Evolutionary conservation across 2,888 invertebrate genomes (phyloP).

Genomic region (Drosophila leonis): DNA sequence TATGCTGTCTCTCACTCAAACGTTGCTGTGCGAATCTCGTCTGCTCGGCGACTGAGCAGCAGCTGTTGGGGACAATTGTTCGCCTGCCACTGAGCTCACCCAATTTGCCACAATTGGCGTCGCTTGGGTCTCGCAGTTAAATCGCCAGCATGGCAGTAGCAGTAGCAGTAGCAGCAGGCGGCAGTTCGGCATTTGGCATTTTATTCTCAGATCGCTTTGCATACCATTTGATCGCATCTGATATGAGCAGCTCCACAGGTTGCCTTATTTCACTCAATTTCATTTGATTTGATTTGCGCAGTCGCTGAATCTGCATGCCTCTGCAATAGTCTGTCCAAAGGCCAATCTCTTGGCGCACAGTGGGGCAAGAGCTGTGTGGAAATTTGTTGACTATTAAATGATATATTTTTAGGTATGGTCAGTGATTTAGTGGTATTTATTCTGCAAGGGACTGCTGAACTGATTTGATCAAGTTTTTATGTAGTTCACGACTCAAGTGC

Average conservation of each 20-base stretch:
- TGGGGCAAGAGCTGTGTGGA: constrained; percentile 28
- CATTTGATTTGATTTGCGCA: constrained; percentile 70
- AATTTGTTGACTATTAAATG: background rate
- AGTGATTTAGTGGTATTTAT: no score
- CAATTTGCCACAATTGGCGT: constrained; percentile 80
- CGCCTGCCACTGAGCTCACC: constrained; percentile 42
- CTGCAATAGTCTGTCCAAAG: constrained; percentile 32
- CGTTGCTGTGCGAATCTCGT: constrained; percentile 74
- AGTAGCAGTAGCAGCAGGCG: background rate
- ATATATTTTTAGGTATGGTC: background rate
- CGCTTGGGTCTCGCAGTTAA: constrained; percentile 49
- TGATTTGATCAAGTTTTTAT: no score
- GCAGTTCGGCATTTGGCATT: constrained; percentile 16
- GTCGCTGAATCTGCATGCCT: constrained; percentile 34
- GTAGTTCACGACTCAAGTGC: no score
- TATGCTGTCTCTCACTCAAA: constrained; percentile 15
- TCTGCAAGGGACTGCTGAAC: no score
- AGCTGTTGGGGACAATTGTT: constrained; percentile 28
- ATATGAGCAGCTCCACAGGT: constrained; percentile 52
- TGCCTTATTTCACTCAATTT: constrained; percentile 69
- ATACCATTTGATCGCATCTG: constrained; percentile 11
- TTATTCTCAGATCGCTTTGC: constrained; percentile 44
- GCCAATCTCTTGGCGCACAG: constrained; percentile 75
- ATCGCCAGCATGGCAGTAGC: constrained; percentile 17
- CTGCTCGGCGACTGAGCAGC: constrained; percentile 69